Evolutionary conservation across 2,113 vertebrate species (phyloP).

Genomic region (Caranx ignobilis): DNA sequence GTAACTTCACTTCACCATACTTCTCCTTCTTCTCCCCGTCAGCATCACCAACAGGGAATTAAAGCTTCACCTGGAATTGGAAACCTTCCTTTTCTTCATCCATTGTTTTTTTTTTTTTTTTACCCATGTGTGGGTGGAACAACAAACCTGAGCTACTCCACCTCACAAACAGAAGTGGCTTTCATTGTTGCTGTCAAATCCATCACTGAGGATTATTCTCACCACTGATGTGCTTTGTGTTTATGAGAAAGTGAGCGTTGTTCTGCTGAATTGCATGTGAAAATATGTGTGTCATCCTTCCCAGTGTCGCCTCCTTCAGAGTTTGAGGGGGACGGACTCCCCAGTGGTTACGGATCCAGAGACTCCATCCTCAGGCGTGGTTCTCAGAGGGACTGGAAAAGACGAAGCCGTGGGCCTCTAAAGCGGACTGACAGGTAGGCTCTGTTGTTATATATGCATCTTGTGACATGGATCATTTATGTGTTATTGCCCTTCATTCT

Average conservation of each 20-base stretch:
- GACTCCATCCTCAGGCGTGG: constrained; percentile 79
- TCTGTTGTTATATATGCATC: neutral
- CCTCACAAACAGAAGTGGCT: constrained; percentile 17
- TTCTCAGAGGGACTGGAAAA: constrained; percentile 74
- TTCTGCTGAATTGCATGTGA: neutral
- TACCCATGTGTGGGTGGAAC: neutral
- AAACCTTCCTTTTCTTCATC: neutral
- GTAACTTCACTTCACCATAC: neutral
- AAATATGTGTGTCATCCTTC: constrained; percentile 1
- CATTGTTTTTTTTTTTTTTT: too few species aligned
- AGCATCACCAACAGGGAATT: neutral
- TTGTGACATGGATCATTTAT: neutral
- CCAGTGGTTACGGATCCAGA: constrained; percentile 78
- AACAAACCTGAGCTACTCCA: neutral
- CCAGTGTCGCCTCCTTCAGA: constrained; percentile 80
- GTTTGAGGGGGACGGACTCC: constrained; percentile 73
- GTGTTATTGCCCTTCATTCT: neutral
- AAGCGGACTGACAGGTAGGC: constrained; percentile 68
- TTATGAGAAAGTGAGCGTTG: neutral
- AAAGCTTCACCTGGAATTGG: neutral
- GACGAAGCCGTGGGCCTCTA: constrained; percentile 67
- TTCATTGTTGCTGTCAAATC: neutral
- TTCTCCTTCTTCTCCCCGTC: neutral
- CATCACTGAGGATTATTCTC: neutral
- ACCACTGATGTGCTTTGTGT: neutral